phyloP scores from a whole-genome alignment of 2,113 vertebrate genomes.

The Arenaria interpres region DNA sequence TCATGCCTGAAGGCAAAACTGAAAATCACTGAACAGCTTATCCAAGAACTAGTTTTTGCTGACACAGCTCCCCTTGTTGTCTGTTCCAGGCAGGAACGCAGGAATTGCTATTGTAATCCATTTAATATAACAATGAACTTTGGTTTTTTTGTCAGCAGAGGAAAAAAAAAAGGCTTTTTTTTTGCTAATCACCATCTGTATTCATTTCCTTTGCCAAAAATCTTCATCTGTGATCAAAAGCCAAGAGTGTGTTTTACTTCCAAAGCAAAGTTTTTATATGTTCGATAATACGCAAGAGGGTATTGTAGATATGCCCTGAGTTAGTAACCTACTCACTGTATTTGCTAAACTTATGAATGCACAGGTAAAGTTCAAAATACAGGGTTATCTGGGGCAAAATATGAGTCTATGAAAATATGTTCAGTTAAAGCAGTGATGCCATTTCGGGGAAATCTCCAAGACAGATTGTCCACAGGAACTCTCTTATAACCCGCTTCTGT shows the following conservation, averaged over 20 bases:
- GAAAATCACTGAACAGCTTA: constrained; percentile 49
- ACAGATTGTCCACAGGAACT: neutral
- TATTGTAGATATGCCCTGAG: neutral
- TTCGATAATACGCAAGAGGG: neutral
- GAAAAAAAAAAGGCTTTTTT: neutral
- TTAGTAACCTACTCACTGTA: neutral
- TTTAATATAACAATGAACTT: constrained; percentile 36
- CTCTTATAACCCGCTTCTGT: neutral
- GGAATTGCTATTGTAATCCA: neutral
- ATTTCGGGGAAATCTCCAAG: neutral
- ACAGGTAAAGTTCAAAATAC: neutral
- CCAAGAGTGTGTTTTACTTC: neutral
- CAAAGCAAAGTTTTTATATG: neutral
- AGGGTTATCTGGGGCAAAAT: neutral
- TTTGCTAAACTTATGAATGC: neutral
- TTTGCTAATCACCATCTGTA: neutral
- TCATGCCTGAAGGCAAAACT: constrained; percentile 52
- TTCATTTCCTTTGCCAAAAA: constrained; percentile 6
- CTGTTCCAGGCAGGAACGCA: constrained; percentile 6
- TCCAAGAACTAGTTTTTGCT: constrained; percentile 51
- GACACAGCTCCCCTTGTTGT: constrained; percentile 32
- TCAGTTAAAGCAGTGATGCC: neutral
- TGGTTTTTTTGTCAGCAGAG: neutral
- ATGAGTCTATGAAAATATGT: neutral
- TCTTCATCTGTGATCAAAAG: neutral